phyloP scores from a whole-genome alignment of 2,113 vertebrate species.

The Platichthys stellatus region DNA sequence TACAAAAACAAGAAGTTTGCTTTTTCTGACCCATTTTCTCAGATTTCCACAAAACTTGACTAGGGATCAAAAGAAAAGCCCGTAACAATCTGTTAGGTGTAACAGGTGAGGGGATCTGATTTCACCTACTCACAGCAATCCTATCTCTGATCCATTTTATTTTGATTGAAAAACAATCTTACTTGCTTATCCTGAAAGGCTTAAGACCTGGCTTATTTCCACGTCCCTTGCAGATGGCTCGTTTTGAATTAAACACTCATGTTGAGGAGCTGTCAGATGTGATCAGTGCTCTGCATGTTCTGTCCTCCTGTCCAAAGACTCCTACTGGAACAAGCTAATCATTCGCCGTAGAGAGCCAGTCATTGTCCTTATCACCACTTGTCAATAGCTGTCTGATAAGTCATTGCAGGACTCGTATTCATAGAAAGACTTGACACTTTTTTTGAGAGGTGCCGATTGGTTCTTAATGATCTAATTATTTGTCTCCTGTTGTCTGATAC shows the following conservation, averaged over 20 bases:
- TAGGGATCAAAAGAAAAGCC: not conserved
- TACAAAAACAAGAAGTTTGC: not conserved
- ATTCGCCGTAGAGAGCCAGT: constrained; percentile 20
- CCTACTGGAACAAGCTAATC: constrained; percentile 38
- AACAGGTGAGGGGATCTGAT: not conserved
- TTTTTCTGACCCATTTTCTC: not conserved
- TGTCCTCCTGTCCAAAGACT: constrained; percentile 42
- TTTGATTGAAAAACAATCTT: not conserved
- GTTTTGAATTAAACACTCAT: not conserved
- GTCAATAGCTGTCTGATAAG: constrained; percentile 31
- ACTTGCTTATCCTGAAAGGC: not conserved
- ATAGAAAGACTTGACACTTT: not conserved
- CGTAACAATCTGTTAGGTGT: constrained; percentile 4
- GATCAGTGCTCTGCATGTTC: constrained; percentile 33
- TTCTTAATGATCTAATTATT: constrained; percentile 1
- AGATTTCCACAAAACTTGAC: not conserved
- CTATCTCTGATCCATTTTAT: not conserved
- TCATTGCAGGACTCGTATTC: not conserved
- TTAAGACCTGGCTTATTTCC: not conserved
- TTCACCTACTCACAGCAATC: not conserved
- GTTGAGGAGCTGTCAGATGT: constrained; percentile 28
- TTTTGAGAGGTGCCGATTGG: not conserved
- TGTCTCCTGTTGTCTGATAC: not conserved
- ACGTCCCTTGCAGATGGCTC: not conserved
- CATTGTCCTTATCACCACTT: constrained; percentile 48